Evolutionary conservation across 2,888 invertebrate species (phyloP).

Genomic region (Amphipyra berbera): DNA sequence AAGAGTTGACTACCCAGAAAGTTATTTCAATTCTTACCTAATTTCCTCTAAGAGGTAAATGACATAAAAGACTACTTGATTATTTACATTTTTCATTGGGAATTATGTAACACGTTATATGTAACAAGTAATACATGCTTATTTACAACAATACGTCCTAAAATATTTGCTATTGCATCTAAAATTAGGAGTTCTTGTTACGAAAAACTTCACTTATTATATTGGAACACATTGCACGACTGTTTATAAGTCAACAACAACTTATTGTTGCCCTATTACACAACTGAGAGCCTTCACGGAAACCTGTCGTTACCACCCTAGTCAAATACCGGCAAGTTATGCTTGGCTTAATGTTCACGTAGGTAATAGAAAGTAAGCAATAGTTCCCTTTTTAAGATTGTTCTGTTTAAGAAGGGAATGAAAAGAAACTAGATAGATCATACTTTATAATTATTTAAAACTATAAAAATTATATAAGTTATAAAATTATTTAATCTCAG

Average conservation of each 20-base stretch:
- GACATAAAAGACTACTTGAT: too few relatives aligned
- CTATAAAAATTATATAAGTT: too few relatives aligned
- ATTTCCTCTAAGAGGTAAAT: too few relatives aligned
- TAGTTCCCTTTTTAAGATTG: background rate
- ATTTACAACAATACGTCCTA: background rate
- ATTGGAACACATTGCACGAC: background rate
- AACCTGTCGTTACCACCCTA: slow-evolving; percentile 15
- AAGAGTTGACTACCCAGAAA: too few relatives aligned
- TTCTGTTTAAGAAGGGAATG: slow-evolving; percentile 1
- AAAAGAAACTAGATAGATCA: background rate
- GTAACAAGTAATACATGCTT: too few relatives aligned
- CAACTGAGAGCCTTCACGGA: slow-evolving; percentile 16
- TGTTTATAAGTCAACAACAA: background rate
- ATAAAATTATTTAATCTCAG: too few relatives aligned
- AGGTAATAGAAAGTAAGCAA: slow-evolving; percentile 4
- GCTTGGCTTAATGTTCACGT: slow-evolving; percentile 12
- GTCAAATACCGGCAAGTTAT: slow-evolving; percentile 15
- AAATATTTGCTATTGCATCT: background rate
- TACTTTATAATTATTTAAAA: background rate
- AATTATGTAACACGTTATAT: too few relatives aligned
- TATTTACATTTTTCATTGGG: too few relatives aligned
- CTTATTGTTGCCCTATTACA: slow-evolving; percentile 25
- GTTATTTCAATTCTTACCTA: too few relatives aligned
- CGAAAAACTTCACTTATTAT: background rate
- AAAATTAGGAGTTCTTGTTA: background rate